Percentiles rank a stretch among this genome's conserved stretches.
phyloP scores from a whole-genome alignment of 2,113 vertebrate genomes.

The Salvator merianae region DNA sequence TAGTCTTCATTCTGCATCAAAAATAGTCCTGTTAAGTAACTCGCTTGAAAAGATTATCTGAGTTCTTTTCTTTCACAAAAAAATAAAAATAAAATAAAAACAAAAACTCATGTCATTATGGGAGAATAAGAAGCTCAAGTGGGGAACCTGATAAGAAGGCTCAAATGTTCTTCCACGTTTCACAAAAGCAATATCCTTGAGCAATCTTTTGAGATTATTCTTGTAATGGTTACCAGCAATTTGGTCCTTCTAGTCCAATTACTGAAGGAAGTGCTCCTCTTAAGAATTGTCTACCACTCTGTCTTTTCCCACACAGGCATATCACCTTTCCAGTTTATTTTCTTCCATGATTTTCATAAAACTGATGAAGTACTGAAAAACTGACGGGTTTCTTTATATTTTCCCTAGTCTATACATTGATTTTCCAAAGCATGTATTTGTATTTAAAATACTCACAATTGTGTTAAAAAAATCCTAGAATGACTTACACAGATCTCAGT shows the following conservation, averaged over 20 bases:
- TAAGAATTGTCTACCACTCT: conserved; percentile 7
- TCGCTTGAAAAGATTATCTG: not conserved
- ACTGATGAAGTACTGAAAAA: not conserved
- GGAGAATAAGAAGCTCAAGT: not conserved
- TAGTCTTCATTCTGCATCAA: not conserved
- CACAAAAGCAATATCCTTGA: conserved; percentile 29
- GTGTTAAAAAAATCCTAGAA: conserved; percentile 3
- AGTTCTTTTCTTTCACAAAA: not conserved
- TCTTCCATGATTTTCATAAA: conserved; percentile 24
- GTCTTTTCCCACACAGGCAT: not conserved
- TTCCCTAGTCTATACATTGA: not conserved
- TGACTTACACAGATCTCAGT: conserved; percentile 1
- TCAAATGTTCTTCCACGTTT: conserved; percentile 9
- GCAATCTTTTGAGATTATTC: conserved; percentile 5
- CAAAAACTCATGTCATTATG: not conserved
- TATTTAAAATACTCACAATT: conserved; percentile 11
- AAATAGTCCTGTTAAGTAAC: not conserved
- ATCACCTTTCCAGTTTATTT: not conserved
- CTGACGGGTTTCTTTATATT: conserved; percentile 24
- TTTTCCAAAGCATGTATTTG: not conserved
- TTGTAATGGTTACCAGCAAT: conserved; percentile 9
- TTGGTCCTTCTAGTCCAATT: conserved; percentile 6
- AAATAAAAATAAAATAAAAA: not conserved
- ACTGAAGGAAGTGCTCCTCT: not conserved
- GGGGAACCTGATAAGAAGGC: not conserved